phyloP scores from a whole-genome alignment of 1,140 invertebrate genomes.

The Ceratosolen solmsi region DNA sequence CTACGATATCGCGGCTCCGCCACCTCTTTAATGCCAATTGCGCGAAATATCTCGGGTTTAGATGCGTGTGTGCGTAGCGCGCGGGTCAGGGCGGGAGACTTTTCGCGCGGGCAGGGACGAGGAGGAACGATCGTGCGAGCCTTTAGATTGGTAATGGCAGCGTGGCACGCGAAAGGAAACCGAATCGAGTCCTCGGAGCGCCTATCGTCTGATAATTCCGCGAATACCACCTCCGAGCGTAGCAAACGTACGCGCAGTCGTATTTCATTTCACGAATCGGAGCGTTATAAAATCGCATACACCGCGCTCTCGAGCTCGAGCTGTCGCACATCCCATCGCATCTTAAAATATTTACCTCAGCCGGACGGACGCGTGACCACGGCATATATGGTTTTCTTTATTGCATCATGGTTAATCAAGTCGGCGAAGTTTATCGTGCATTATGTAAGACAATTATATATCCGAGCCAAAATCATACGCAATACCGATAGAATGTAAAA shows the following conservation, averaged over 20 bases:
- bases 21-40: too few relatives aligned
- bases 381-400: neutral
- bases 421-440: neutral
- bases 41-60: too few relatives aligned
- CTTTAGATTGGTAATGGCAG: slow-evolving; percentile 8
- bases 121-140: neutral
- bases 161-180: slow-evolving; percentile 30
- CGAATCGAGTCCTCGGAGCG: too few relatives aligned
- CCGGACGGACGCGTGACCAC: neutral
- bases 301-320: too few relatives aligned
- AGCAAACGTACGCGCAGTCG: neutral
- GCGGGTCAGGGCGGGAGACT: too few relatives aligned
- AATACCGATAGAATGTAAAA: neutral
- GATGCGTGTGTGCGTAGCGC: too few relatives aligned
- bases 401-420: neutral
- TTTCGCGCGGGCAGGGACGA: too few relatives aligned
- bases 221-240: slow-evolving; percentile 13
- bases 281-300: neutral
- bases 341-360: slow-evolving; percentile 32
- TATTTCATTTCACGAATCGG: slow-evolving; percentile 18
- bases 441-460: slow-evolving; percentile 29
- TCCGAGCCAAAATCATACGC: too few relatives aligned
- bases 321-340: neutral
- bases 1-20: too few relatives aligned
- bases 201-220: slow-evolving; percentile 3